Percentiles rank a stretch among this genome's conserved stretches.
Evolutionary conservation across 2,797 vertebrate species (phyloP).

Genomic region (Phoeniculus purpureus): DNA sequence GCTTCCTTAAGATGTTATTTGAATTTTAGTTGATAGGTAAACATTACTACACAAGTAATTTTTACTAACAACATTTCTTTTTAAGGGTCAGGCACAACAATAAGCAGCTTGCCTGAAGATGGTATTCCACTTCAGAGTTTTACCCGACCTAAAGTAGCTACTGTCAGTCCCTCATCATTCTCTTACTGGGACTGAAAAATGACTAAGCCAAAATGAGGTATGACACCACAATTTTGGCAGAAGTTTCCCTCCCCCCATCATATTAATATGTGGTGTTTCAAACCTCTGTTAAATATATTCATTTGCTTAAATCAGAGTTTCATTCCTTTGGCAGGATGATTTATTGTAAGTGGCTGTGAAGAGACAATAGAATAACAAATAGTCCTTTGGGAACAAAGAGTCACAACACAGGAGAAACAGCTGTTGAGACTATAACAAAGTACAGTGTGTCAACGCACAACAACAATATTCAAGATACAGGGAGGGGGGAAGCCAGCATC

Average conservation of each 20-base stretch:
- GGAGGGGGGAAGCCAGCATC: not conserved
- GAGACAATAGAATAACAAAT: constrained; percentile 18
- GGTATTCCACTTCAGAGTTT: not conserved
- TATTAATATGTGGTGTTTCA: not conserved
- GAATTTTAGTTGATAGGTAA: not conserved
- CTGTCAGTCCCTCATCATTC: not conserved
- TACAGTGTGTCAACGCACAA: not conserved
- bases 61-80: not conserved
- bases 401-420: constrained; percentile 8
- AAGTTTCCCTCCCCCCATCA: not conserved
- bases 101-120: not conserved
- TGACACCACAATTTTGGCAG: not conserved
- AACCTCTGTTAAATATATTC: not conserved
- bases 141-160: not conserved
- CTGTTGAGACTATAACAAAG: not conserved
- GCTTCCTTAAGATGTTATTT: not conserved
- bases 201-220: not conserved
- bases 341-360: constrained; percentile 33
- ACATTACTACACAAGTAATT: not conserved
- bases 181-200: not conserved
- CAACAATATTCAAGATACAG: not conserved
- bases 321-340: not conserved
- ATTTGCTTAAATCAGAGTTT: not conserved
- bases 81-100: not conserved
- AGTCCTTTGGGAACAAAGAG: constrained; percentile 20